Evolutionary conservation across 2,113 vertebrate species (phyloP).

Genomic region (Ailuropoda melanoleuca): DNA sequence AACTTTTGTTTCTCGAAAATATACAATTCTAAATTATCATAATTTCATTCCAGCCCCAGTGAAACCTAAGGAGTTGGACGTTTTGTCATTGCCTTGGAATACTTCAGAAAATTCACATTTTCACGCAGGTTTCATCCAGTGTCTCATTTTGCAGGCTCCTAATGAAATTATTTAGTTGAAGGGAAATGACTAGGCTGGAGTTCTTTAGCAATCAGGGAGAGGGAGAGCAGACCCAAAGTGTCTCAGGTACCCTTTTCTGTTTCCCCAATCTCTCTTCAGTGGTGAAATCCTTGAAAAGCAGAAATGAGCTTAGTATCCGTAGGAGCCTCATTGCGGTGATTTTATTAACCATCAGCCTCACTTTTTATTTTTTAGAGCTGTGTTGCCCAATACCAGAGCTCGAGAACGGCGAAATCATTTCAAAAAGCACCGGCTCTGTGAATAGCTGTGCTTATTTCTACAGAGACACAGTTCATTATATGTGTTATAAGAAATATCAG

Average conservation of each 20-base stretch:
- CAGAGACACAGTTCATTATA: fast-evolving
- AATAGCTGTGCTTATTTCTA: background rate
- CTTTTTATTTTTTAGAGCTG: conserved; percentile 31
- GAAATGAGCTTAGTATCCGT: background rate
- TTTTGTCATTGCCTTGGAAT: background rate
- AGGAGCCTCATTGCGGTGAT: background rate
- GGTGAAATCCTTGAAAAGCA: background rate
- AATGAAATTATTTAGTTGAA: background rate
- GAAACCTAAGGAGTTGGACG: background rate
- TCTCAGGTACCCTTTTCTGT: background rate
- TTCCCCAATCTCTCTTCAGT: background rate
- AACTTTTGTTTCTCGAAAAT: no score
- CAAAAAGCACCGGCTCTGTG: fast-evolving
- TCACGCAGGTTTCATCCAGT: background rate
- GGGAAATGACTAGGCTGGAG: background rate
- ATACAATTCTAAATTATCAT: no score
- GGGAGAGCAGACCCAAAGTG: background rate
- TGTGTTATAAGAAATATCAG: fast-evolving
- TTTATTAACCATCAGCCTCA: background rate
- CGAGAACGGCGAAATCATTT: background rate
- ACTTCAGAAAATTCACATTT: conserved; percentile 23
- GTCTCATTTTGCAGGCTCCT: background rate
- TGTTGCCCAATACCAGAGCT: conserved; percentile 19
- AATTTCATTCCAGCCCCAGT: no score
- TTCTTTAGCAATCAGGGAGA: background rate